A percentile compares a stretch with the other conserved stretches of the same genome.
Evolutionary conservation across 2,888 invertebrate genomes (phyloP).

Genomic region (Dryocosmus kuriphilus): DNA sequence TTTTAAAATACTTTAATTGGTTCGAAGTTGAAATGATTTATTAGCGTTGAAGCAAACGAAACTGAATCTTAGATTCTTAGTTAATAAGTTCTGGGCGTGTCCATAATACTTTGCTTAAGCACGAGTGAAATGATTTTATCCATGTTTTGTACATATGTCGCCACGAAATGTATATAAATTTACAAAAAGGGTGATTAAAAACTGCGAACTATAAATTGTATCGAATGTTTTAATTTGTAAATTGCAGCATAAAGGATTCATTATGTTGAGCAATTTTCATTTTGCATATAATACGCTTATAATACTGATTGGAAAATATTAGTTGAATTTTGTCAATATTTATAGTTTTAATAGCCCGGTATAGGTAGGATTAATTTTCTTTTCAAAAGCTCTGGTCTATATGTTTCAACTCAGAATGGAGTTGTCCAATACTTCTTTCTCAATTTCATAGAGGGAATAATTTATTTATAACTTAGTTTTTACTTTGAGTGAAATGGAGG

Average conservation of each 20-base stretch:
- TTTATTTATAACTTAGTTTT: not conserved
- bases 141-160: not conserved
- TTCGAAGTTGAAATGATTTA: not conserved
- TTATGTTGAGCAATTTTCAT: not conserved
- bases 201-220: not conserved
- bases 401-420: not conserved
- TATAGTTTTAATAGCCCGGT: not conserved
- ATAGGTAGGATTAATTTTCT: not conserved
- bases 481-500: not conserved
- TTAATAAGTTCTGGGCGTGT: conserved; percentile 2
- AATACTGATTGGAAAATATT: not conserved
- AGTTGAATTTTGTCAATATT: not conserved
- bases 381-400: not conserved
- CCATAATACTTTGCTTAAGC: not conserved
- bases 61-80: not conserved
- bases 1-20: not conserved
- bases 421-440: not conserved
- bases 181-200: not conserved
- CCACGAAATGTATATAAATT: not conserved
- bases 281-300: not conserved
- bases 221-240: not conserved
- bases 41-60: not conserved
- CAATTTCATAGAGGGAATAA: not conserved
- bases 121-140: not conserved
- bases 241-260: not conserved